Percentiles rank a stretch among this genome's conserved stretches.
These are phyloP conservation scores for Ptychobarbus kaznakovi DNA, from an alignment of 2,797 vertebrate genomes.

Conservation along the genomic window DNA sequence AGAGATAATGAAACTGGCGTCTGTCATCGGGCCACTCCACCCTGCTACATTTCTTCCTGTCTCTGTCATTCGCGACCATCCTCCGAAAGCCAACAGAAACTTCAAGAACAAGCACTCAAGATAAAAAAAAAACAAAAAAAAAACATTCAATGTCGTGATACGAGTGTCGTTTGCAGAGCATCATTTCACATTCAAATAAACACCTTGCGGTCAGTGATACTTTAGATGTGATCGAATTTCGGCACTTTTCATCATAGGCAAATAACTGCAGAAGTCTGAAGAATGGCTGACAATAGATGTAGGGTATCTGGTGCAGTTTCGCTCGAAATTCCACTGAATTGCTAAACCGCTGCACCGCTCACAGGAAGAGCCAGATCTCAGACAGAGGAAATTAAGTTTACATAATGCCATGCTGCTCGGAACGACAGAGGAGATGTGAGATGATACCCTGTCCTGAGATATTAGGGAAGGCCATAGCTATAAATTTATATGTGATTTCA, in stretches of 20 bases:
- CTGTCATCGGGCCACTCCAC: conserved; percentile 29
- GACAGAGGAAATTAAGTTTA: conserved; percentile 29
- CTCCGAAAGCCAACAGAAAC: conserved; percentile 17
- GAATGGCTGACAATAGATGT: conserved; percentile 9
- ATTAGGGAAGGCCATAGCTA: not conserved
- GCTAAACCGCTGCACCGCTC: conserved; percentile 6
- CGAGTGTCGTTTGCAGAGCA: not conserved
- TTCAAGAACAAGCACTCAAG: conserved; percentile 4
- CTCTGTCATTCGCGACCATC: conserved; percentile 37
- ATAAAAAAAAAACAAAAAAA: no score
- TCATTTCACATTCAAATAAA: conserved; percentile 13
- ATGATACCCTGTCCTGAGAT: not conserved
- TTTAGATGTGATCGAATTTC: conserved; percentile 8
- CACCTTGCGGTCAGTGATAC: not conserved
- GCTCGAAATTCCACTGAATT: conserved; percentile 30
- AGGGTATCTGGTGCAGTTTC: conserved; percentile 30
- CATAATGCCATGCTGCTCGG: not conserved
- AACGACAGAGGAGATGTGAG: not conserved
- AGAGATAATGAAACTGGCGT: conserved; percentile 61
- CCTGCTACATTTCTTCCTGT: conserved; percentile 45
- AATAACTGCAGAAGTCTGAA: conserved; percentile 4
- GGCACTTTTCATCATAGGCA: not conserved
- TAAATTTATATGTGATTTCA: not conserved
- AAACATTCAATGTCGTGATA: not conserved
- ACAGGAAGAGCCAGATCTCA: conserved; percentile 22